A percentile compares a stretch with the other conserved stretches of the same genome.
phyloP scores from a whole-genome alignment of 2,113 vertebrate genomes.

The Vireo altiloquus region DNA sequence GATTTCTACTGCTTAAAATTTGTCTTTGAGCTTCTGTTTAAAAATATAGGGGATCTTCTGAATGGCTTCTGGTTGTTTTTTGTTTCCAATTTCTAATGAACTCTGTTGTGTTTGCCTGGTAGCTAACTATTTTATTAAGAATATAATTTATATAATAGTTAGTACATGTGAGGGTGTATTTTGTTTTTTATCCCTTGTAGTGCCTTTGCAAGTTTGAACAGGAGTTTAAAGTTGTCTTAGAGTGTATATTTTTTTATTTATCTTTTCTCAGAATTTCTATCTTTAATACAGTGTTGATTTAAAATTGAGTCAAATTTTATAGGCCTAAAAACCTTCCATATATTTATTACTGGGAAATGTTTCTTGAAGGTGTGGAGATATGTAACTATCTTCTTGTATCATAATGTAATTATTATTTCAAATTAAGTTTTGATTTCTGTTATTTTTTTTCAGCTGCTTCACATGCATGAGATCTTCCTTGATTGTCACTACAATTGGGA shows the following conservation, averaged over 20 bases:
- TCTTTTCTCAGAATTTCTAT: background rate
- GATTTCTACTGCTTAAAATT: background rate
- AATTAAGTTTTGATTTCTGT: background rate
- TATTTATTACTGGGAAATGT: background rate
- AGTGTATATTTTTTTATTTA: background rate
- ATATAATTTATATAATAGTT: background rate
- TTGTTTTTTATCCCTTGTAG: background rate
- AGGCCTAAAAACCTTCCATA: background rate
- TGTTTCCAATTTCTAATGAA: background rate
- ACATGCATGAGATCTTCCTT: slow-evolving; percentile 93
- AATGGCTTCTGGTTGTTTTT: background rate
- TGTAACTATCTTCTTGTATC: background rate
- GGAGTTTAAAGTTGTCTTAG: background rate
- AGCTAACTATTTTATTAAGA: background rate
- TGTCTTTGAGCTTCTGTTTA: background rate
- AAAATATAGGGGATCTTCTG: background rate
- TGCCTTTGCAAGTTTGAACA: background rate
- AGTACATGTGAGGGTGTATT: background rate
- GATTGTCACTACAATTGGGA: slow-evolving; percentile 99
- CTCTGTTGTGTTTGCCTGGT: background rate
- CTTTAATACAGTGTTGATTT: background rate
- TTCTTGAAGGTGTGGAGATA: background rate
- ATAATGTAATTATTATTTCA: background rate
- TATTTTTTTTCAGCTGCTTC: slow-evolving; percentile 79
- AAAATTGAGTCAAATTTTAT: background rate